phyloP scores from a whole-genome alignment of 1,140 invertebrate species.

The Eurosta solidaginis region DNA sequence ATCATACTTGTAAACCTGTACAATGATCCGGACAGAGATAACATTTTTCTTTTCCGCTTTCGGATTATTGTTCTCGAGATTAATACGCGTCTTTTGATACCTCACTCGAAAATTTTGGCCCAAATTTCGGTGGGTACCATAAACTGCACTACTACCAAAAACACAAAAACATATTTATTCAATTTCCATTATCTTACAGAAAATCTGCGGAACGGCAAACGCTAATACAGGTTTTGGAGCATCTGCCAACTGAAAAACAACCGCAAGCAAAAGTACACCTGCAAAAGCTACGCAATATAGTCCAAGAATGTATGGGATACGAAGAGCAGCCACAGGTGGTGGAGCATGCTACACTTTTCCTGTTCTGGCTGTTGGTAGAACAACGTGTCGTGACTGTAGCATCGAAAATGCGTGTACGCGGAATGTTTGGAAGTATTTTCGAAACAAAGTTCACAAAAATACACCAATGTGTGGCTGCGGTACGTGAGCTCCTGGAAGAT shows the following conservation, averaged over 20 bases:
- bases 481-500: slow-evolving; percentile 45
- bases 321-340: slow-evolving; percentile 56
- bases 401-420: slow-evolving; percentile 45
- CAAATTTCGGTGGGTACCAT: too few relatives aligned
- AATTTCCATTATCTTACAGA: background rate
- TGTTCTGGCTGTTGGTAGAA: slow-evolving; percentile 53
- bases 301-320: slow-evolving; percentile 55
- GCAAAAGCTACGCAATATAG: slow-evolving; percentile 50
- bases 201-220: slow-evolving; percentile 39
- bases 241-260: slow-evolving; percentile 44
- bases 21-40: too few relatives aligned
- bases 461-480: slow-evolving; percentile 42
- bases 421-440: slow-evolving; percentile 51
- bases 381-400: slow-evolving; percentile 48
- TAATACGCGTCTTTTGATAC: too few relatives aligned
- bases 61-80: too few relatives aligned
- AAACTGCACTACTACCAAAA: too few relatives aligned
- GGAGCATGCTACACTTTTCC: slow-evolving; percentile 49
- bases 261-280: slow-evolving; percentile 47
- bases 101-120: too few relatives aligned
- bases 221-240: slow-evolving; percentile 43
- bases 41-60: too few relatives aligned
- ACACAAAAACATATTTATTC: too few relatives aligned
- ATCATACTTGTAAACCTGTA: too few relatives aligned
- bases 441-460: slow-evolving; percentile 47